Evolutionary conservation across 2,888 invertebrate species (phyloP), one percentile per base, ranked within the genome.

Genomic region (Lepidonotus clava): DNA sequence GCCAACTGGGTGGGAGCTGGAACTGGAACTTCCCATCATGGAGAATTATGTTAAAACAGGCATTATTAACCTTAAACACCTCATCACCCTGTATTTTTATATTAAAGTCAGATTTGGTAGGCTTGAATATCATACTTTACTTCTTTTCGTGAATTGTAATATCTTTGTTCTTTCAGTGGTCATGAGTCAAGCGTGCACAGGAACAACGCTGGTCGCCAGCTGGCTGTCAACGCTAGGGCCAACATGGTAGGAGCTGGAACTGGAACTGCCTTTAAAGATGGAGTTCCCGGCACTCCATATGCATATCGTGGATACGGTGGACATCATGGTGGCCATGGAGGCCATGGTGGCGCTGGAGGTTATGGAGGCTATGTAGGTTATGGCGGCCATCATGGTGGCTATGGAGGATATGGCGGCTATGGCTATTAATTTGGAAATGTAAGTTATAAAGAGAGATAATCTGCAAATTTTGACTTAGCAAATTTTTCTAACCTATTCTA

Each of bases 211-310:
- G 5, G 1, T 11, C 51, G 53, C 24, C 83, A 83, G 21, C 51
- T 83, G 0, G 34, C 21, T 83, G 83, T 83, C 32, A 83, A 83
- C 56, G 1, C 6, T n/a, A 36, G 34, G 18, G 83, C 83, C 11
- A 34, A 83, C 34, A 14, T 34, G 1, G 32, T 83, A 1, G 83
- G 83, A 32, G 38, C 14, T 34, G 51, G 53, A 51, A 56, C 32
- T 56, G 83, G 83, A 83, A 83, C 83, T 56, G 83, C 83, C 83
- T 21, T 1, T 24, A 34, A 36, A 1, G 83, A 83, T 56, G 83
- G 83, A 18, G 83, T 83, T 36, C 83, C 83, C 18, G 83, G 83
- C 83, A 83, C 83, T 32, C 56, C 56, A 32, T 56, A 53, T 11
- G 83, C 53, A 36, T 53, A 53, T 0, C 51, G 53, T 32, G 83